Percentiles rank a stretch among this genome's conserved stretches.
phyloP scores from a whole-genome alignment of 2,888 invertebrate species.

The Nebria salina region DNA sequence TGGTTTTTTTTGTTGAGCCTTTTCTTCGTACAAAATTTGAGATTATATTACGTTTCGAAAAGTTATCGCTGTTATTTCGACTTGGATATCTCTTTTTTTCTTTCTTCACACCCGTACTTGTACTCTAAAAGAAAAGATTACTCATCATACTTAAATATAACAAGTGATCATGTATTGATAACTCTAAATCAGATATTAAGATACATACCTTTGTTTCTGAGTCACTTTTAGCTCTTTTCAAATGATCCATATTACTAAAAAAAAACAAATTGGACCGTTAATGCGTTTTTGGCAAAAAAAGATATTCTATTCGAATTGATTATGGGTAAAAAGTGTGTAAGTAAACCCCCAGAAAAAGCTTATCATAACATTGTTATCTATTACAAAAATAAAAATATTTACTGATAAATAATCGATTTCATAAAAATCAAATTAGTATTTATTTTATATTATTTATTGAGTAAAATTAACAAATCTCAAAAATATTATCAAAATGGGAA shows the following conservation, averaged over 20 bases:
- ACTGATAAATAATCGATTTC: too few relatives aligned
- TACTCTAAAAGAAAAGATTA: not conserved
- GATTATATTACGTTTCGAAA: constrained; percentile 15
- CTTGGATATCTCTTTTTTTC: not conserved
- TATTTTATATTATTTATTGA: too few relatives aligned
- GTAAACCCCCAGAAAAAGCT: not conserved
- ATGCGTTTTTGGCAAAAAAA: too few relatives aligned
- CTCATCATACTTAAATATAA: not conserved
- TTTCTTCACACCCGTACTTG: not conserved
- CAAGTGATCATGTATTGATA: too few relatives aligned
- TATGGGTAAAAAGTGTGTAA: too few relatives aligned
- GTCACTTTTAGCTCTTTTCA: not conserved
- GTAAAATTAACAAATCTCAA: too few relatives aligned
- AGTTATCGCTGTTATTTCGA: not conserved
- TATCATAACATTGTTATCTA: not conserved
- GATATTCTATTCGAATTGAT: too few relatives aligned
- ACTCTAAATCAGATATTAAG: not conserved
- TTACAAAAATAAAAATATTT: not conserved
- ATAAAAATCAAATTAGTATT: too few relatives aligned
- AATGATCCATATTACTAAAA: not conserved
- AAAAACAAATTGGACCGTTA: too few relatives aligned
- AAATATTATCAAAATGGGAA: too few relatives aligned
- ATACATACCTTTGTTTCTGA: not conserved
- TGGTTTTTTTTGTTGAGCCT: constrained; percentile 15
- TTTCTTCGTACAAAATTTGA: constrained; percentile 20